Conservation (phyloP, 2,797 vertebrate genomes). For the Dallia pectoralis region DNA sequence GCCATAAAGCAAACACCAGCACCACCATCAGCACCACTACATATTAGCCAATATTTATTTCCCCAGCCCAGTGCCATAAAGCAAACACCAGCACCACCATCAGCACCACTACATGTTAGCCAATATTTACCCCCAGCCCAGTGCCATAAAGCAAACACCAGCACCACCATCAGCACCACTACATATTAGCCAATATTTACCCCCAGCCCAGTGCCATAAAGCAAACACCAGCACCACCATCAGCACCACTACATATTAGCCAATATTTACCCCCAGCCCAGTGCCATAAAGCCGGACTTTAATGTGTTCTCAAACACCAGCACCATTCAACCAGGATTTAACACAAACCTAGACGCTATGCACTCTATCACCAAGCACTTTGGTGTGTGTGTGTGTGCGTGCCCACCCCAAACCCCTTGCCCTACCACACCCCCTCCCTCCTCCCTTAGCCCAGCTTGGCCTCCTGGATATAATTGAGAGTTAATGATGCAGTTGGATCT, state of each 20-base stretch:
- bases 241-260: background rate
- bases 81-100: no score
- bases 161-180: no score
- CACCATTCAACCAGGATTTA: conserved; percentile 46
- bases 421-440: background rate
- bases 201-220: no score
- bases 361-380: conserved; percentile 53
- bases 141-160: no score
- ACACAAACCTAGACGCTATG: conserved; percentile 45
- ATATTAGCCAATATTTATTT: no score
- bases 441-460: conserved; percentile 52
- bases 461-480: conserved; percentile 68
- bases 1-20: no score
- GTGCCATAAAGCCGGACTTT: conserved; percentile 41
- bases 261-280: conserved; percentile 31
- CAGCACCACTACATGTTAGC: no score
- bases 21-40: no score
- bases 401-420: background rate
- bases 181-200: no score
- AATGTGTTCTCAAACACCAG: conserved; percentile 31
- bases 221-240: background rate
- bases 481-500: conserved; percentile 71
- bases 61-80: no score
- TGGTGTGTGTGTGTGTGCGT: conserved; percentile 25
- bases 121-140: no score